Conservation (phyloP, 2,888 invertebrate species). For the Drosophila sordidula region DNA sequence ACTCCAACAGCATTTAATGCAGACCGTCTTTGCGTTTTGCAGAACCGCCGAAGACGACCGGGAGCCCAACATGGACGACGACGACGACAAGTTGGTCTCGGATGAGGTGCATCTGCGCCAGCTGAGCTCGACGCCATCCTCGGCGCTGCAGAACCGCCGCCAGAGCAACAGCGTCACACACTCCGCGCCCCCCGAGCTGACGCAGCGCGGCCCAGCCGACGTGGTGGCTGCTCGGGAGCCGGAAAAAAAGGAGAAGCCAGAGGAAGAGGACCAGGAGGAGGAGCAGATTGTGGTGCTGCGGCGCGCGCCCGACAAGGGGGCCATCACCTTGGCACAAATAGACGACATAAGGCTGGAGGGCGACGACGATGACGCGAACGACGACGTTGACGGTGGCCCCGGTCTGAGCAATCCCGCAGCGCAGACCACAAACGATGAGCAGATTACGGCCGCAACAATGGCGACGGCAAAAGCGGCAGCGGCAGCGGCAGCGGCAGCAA, state of each 20-base stretch:
- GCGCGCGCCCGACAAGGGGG: conserved; percentile 60
- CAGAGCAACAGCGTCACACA: conserved; percentile 58
- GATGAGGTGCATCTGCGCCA: conserved; percentile 80
- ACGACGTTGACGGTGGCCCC: conserved; percentile 35
- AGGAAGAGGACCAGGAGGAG: conserved; percentile 2
- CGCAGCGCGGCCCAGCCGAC: conserved; percentile 35
- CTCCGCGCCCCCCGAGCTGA: conserved; percentile 66
- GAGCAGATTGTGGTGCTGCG: conserved; percentile 66
- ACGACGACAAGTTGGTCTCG: conserved; percentile 82
- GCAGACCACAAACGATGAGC: conserved; percentile 70
- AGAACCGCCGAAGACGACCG: conserved; percentile 70
- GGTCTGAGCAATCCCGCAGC: conserved; percentile 74
- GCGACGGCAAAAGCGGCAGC: conserved; percentile 12
- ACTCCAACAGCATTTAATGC: conserved; percentile 1
- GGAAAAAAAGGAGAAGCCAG: conserved; percentile 32
- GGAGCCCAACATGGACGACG: conserved; percentile 80
- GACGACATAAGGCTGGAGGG: conserved; percentile 67
- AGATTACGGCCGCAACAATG: conserved; percentile 51
- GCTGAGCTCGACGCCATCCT: conserved; percentile 77
- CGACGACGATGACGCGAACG: conserved; percentile 38
- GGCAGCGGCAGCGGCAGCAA: conserved; percentile 16
- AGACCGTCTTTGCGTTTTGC: conserved; percentile 11
- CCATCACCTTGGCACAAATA: conserved; percentile 75
- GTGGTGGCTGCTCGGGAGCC: conserved; percentile 8
- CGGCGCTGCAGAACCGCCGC: conserved; percentile 63